Evolutionary conservation across 2,113 vertebrate species (phyloP).

Genomic region (Tamias sibiricus): DNA sequence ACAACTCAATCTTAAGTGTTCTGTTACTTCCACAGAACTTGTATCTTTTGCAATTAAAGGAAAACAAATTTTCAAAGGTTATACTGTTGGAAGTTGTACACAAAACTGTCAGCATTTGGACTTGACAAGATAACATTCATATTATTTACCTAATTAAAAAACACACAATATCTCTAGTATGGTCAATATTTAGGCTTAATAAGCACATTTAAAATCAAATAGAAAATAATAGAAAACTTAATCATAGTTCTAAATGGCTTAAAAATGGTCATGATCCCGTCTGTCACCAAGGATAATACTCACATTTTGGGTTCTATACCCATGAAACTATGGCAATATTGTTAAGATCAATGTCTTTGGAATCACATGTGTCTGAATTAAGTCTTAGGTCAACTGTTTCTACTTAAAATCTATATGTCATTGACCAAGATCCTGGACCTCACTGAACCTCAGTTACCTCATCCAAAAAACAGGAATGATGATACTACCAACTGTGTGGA

Average conservation of each 20-base stretch:
- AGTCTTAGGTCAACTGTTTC: background rate
- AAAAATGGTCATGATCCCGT: background rate
- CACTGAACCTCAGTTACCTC: background rate
- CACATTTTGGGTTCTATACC: background rate
- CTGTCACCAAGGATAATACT: background rate
- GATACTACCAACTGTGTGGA: background rate
- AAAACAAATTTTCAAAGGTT: conserved; percentile 67
- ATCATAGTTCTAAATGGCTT: too few species aligned
- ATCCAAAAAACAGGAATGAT: background rate
- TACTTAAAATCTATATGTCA: background rate
- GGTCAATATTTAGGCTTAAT: conserved; percentile 54
- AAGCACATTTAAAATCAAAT: background rate
- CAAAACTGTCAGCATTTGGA: conserved; percentile 56
- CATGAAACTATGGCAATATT: background rate
- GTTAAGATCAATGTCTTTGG: background rate
- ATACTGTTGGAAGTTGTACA: conserved; percentile 28
- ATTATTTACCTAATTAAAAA: conserved; percentile 50
- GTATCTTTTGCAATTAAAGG: conserved; percentile 57
- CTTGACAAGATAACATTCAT: conserved; percentile 55
- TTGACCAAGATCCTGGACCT: background rate
- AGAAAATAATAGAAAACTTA: too few species aligned
- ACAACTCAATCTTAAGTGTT: conserved; percentile 19
- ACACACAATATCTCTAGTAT: background rate
- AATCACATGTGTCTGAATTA: background rate
- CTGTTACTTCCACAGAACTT: conserved; percentile 39